A percentile compares a stretch with the other conserved stretches of the same genome.
These are phyloP conservation scores for Dicerorhinus sumatrensis DNA, from an alignment of 2,113 vertebrate genomes.

Conservation along the genomic window DNA sequence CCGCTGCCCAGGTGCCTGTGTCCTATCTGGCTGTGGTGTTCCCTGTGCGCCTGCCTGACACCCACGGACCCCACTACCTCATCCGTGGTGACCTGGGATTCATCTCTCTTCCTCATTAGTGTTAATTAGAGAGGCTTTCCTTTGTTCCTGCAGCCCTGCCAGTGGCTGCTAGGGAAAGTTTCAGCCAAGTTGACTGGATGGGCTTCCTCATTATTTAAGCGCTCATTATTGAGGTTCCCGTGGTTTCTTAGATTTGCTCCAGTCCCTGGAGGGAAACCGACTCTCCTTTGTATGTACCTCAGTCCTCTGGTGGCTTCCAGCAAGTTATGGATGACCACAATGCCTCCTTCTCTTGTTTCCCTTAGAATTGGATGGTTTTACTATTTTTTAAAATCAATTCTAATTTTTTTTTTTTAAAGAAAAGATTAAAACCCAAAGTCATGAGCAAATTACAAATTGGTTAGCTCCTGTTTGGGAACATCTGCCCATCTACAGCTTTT, in stretches of 20 bases:
- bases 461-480: not conserved
- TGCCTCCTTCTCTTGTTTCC: not conserved
- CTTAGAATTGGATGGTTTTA: not conserved
- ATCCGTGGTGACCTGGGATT: not conserved
- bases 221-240: not conserved
- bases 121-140: not conserved
- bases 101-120: not conserved
- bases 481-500: not conserved
- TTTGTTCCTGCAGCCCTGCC: not conserved
- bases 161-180: not conserved
- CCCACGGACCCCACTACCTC: not conserved
- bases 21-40: accelerated
- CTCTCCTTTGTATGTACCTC: not conserved
- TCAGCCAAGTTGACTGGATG: not conserved
- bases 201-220: not conserved
- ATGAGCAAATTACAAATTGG: not conserved
- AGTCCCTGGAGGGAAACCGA: not conserved
- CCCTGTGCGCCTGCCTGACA: not conserved
- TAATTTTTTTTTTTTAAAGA: not conserved
- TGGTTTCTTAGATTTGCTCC: not conserved
- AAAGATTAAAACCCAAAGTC: not conserved
- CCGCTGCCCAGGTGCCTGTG: accelerated
- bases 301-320: not conserved
- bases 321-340: accelerated
- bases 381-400: not conserved